Evolutionary conservation across 2,888 invertebrate genomes (phyloP).

Genomic region (Podabrus alpinus): DNA sequence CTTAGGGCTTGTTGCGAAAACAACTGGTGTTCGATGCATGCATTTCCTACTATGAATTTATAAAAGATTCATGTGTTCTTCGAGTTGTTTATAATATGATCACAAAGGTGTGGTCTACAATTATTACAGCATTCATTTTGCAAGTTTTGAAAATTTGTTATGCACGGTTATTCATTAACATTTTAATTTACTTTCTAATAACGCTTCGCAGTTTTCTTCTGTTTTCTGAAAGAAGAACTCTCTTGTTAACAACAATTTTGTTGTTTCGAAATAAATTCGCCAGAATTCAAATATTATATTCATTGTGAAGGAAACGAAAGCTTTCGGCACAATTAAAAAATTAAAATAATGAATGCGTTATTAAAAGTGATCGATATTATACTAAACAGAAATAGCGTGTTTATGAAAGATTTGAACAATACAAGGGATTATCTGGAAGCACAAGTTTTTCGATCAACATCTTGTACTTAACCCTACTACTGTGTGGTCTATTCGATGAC

Average conservation of each 20-base stretch:
- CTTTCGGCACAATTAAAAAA: too few relatives aligned
- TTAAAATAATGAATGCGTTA: too few relatives aligned
- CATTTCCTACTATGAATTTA: conserved; percentile 9
- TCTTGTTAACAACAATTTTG: too few relatives aligned
- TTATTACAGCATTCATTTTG: background rate
- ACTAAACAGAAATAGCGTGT: too few relatives aligned
- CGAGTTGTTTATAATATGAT: background rate
- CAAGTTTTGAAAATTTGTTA: background rate
- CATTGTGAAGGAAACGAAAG: too few relatives aligned
- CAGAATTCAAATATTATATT: too few relatives aligned
- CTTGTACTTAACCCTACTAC: background rate
- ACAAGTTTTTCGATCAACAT: background rate
- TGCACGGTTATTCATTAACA: background rate
- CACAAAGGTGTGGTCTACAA: background rate
- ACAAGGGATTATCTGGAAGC: background rate
- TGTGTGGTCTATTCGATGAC: background rate
- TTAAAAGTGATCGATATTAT: too few relatives aligned
- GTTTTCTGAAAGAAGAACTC: background rate
- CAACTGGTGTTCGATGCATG: conserved; percentile 5
- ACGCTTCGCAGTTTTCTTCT: background rate
- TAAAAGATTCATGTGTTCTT: background rate
- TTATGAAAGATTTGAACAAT: background rate
- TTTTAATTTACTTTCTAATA: background rate
- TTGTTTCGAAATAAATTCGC: too few relatives aligned
- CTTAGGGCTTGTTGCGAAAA: conserved; percentile 27